Evolutionary conservation across 2,888 invertebrate genomes (phyloP), one percentile per base, ranked within the genome.

Genomic region (Ecliptopera silaceata): DNA sequence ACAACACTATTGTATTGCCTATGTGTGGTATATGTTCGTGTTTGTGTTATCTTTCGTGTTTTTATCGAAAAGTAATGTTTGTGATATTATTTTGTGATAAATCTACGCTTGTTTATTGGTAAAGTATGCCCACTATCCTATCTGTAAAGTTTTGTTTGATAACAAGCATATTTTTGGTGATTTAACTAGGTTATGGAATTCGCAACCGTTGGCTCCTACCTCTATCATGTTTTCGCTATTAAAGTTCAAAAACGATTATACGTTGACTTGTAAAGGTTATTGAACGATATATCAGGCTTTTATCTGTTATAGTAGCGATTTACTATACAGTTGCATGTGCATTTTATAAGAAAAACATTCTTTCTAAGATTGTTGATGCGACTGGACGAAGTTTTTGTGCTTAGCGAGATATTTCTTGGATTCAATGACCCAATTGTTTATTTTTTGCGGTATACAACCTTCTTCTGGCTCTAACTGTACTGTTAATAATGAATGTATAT

Each of bases 21-120:
- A 76, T 84, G 78, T 83, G 81, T 83, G 79, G 76, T 77, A 74
- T 69, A 64, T 69, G 69, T 69, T 73, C 74, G 81, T 86, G 83
- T 88, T 84, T 85, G 82, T 87, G 86, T 84, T 86, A 84, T 82
- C 81, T 85, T 80, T 88, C 84, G 86, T 90, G 90, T 91, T 90
- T 91, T 91, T 90, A 91, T 88, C 89, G 80, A 86, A 88, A 84
- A 85, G 82, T 86, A 82, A 83, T 88, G 86, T 82, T 86, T 86
- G 79, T 82, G 80, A 76, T 77, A 71, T 82, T 83, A 73, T 82
- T 78, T 84, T 75, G 78, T 77, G 75, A 72, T 80, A 82, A 84
- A 85, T 82, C 79, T 77, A 75, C 77, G 70, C 72, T 70, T 82
- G 79, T 83, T 79, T 82, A 80, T 83, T 88, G 90, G 90, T 91